Conservation (phyloP, 2,113 vertebrate species). For the Nanger granti region DNA sequence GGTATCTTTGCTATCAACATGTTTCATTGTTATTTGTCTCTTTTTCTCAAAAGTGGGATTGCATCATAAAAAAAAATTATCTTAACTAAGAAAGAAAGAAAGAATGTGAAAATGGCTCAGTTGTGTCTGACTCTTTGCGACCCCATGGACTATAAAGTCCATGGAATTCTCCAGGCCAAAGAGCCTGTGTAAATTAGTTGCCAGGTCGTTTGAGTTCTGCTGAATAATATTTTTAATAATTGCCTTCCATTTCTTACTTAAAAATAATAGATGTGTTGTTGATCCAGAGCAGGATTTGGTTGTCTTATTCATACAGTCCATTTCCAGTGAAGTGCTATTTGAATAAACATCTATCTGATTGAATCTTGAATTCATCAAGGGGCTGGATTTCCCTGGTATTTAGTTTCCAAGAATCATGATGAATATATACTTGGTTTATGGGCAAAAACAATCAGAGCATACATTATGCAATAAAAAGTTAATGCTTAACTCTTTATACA, state of each 20-base stretch:
- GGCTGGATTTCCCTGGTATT: not conserved
- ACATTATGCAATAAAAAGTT: not conserved
- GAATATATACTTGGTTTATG: not conserved
- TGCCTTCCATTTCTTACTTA: constrained; percentile 2
- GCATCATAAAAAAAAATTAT: constrained; percentile 21
- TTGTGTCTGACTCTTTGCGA: not conserved
- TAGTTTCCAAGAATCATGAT: not conserved
- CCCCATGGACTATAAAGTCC: not conserved
- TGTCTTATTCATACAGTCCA: not conserved
- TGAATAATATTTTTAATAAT: constrained; percentile 37
- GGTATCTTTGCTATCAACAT: not conserved
- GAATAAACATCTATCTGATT: constrained; percentile 5
- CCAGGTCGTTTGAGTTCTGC: not conserved
- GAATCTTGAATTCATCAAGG: not conserved
- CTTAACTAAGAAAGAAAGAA: not conserved
- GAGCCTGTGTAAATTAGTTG: not conserved
- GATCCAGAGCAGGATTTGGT: not conserved
- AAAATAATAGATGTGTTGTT: constrained; percentile 7
- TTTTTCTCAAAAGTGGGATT: not conserved
- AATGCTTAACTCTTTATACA: not conserved
- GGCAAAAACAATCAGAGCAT: not conserved
- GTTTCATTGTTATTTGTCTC: not conserved
- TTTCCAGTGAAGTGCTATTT: not conserved
- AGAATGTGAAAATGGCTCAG: not conserved
- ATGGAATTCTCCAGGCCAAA: not conserved